phyloP scores from a whole-genome alignment of 2,888 invertebrate genomes.

The Nomada flava region DNA sequence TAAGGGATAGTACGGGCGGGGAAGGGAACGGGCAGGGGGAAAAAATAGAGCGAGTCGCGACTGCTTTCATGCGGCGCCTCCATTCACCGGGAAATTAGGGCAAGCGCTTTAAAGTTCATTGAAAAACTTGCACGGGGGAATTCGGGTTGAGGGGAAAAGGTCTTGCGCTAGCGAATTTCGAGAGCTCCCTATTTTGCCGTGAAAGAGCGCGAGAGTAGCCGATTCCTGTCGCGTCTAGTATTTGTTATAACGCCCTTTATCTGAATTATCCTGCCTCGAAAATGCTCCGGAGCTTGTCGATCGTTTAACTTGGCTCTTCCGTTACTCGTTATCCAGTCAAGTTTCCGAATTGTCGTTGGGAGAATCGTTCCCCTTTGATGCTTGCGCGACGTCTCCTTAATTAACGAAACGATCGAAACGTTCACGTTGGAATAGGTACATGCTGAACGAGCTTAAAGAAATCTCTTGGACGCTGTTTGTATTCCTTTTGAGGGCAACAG shows the following conservation, averaged over 20 bases:
- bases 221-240: slow-evolving; percentile 47
- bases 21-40: neutral
- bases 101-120: slow-evolving; percentile 77
- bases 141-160: slow-evolving; percentile 53
- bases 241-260: slow-evolving; percentile 63
- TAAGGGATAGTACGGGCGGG: neutral
- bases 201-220: slow-evolving; percentile 66
- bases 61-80: slow-evolving; percentile 72
- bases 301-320: slow-evolving; percentile 11
- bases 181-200: slow-evolving; percentile 61
- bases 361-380: slow-evolving; percentile 15
- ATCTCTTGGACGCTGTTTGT: neutral
- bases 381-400: neutral
- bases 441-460: too few relatives aligned
- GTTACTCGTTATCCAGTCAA: slow-evolving; percentile 20
- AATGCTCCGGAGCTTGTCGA: slow-evolving; percentile 4
- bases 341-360: slow-evolving; percentile 22
- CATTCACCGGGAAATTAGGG: slow-evolving; percentile 77
- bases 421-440: too few relatives aligned
- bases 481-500: neutral
- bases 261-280: slow-evolving; percentile 53
- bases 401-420: slow-evolving; percentile 1
- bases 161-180: slow-evolving; percentile 69
- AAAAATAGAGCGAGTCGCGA: slow-evolving; percentile 69
- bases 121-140: slow-evolving; percentile 65